A percentile compares a stretch with the other conserved stretches of the same genome.
Evolutionary conservation across 2,113 vertebrate genomes (phyloP).

Genomic region (Cololabis saira): DNA sequence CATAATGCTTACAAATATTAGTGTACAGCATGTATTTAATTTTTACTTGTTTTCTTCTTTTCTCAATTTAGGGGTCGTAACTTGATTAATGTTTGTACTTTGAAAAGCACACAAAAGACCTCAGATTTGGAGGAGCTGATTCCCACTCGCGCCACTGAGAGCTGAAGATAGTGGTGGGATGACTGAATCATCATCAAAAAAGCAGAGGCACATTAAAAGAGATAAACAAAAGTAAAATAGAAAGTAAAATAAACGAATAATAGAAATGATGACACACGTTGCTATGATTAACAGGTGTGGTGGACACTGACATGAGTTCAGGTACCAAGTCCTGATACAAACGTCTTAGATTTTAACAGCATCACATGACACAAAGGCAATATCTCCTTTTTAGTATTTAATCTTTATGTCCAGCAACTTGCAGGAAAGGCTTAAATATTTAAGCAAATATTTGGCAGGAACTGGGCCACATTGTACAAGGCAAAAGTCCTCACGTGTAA

Average conservation of each 20-base stretch:
- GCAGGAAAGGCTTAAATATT: conserved; percentile 7
- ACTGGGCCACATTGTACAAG: not conserved
- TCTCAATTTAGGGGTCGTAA: not conserved
- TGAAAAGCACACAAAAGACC: conserved; percentile 10
- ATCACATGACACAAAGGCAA: conserved; percentile 5
- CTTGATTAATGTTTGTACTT: conserved; percentile 42
- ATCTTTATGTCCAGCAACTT: conserved; percentile 5
- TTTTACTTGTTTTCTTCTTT: not conserved
- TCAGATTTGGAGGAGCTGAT: no score
- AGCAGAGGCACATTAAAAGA: conserved; percentile 29
- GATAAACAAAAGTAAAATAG: conserved; percentile 37
- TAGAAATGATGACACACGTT: conserved; percentile 38
- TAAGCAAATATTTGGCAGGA: conserved; percentile 26
- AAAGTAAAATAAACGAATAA: conserved; percentile 36
- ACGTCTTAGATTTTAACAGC: conserved; percentile 1
- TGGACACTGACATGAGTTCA: conserved; percentile 23
- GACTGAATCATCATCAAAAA: no score
- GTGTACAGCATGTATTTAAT: not conserved
- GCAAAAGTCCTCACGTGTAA: conserved; percentile 25
- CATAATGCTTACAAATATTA: no score
- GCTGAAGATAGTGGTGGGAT: no score
- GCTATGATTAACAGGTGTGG: conserved; percentile 52
- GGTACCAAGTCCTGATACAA: conserved; percentile 10
- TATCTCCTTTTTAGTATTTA: conserved; percentile 11
- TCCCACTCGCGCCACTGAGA: no score